Conservation (phyloP, 23 tunicate genomes). For the Ciona savignyi region DNA sequence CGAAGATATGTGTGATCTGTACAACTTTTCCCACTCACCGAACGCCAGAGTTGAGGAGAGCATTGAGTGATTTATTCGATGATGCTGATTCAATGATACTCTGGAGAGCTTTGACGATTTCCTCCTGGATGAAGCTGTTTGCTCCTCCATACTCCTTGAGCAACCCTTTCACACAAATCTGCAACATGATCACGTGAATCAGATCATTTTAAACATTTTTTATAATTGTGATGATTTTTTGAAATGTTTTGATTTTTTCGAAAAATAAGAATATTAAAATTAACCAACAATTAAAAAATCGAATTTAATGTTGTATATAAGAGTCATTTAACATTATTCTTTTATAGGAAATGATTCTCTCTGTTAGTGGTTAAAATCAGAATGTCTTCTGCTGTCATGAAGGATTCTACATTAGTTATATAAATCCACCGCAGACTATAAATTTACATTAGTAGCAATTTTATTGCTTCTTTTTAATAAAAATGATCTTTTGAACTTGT, state of each 20-base stretch:
- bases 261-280: neutral
- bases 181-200: no score
- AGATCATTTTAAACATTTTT: no score
- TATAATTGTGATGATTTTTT: no score
- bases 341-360: neutral
- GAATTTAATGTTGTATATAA: no score
- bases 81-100: conserved; percentile 29
- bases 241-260: no score
- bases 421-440: no score
- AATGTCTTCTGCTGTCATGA: neutral
- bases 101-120: conserved; percentile 65
- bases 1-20: no score
- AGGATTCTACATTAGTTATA: no score
- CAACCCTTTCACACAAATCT: conserved; percentile 44
- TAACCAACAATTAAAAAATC: neutral
- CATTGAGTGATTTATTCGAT: conserved; percentile 28
- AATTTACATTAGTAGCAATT: no score
- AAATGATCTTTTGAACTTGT: no score
- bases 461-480: no score
- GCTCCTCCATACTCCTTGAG: conserved; percentile 49
- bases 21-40: no score
- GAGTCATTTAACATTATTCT: neutral
- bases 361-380: neutral
- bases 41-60: conserved; percentile 58
- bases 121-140: conserved; percentile 64